Percentiles rank a stretch among this genome's conserved stretches.
Conservation (phyloP, 1,140 invertebrate genomes). For the Thaumatotibia leucotreta region DNA sequence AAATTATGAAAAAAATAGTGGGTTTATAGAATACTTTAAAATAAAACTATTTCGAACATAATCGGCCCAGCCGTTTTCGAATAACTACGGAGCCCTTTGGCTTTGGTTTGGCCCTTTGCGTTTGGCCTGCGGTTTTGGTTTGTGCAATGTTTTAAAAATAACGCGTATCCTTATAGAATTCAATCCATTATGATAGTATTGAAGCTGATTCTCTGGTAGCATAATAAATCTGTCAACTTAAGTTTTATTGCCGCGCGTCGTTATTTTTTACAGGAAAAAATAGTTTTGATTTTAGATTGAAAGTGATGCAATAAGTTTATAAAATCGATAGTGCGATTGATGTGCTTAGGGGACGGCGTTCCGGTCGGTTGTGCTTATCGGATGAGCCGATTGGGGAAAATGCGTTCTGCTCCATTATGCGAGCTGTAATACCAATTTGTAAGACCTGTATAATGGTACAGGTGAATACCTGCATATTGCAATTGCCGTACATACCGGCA, state of each 20-base stretch:
- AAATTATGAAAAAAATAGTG: too few relatives aligned
- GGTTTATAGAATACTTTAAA: too few relatives aligned
- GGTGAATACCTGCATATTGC: too few relatives aligned
- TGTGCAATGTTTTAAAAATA: too few relatives aligned
- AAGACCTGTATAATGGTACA: background rate
- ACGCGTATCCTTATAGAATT: too few relatives aligned
- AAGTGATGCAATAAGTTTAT: conserved; percentile 13
- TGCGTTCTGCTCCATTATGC: conserved; percentile 62
- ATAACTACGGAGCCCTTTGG: too few relatives aligned
- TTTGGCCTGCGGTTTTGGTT: too few relatives aligned
- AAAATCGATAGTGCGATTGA: conserved; percentile 64
- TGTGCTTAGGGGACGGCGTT: conserved; percentile 55
- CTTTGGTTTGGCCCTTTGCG: too few relatives aligned
- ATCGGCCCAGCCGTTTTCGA: too few relatives aligned
- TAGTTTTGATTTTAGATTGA: conserved; percentile 11
- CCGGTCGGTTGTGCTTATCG: conserved; percentile 63
- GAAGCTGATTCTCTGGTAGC: background rate
- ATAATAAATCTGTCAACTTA: background rate
- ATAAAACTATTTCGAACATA: too few relatives aligned
- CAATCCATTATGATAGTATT: too few relatives aligned
- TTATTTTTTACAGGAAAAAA: background rate
- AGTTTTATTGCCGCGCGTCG: background rate
- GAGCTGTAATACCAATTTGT: conserved; percentile 39
- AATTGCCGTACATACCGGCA: too few relatives aligned
- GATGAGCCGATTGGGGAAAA: conserved; percentile 58